Evolutionary conservation across 2,797 vertebrate genomes (phyloP).

Genomic region (Brachyalestes nurse): DNA sequence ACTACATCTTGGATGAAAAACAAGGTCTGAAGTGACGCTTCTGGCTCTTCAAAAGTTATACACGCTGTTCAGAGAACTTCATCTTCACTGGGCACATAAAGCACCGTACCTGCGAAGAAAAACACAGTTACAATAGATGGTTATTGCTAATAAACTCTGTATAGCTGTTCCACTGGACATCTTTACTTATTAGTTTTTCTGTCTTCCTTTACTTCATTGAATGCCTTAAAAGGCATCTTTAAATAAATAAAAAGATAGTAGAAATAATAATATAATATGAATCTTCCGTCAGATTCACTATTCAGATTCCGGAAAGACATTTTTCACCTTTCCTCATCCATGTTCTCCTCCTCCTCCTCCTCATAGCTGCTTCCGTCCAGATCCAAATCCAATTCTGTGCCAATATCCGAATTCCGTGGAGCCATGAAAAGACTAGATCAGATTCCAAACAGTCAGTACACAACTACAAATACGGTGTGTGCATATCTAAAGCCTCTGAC

Average conservation of each 20-base stretch:
- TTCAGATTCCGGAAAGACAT: background rate
- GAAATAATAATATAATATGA: too few species aligned
- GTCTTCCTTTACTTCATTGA: too few species aligned
- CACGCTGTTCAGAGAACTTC: constrained; percentile 3
- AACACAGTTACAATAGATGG: constrained; percentile 2
- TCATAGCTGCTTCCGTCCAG: constrained; percentile 63
- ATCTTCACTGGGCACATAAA: constrained; percentile 58
- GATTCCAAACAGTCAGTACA: background rate
- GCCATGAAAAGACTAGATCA: constrained; percentile 63
- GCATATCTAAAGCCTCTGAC: background rate
- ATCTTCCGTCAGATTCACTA: too few species aligned
- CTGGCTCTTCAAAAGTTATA: background rate
- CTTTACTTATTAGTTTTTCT: too few species aligned
- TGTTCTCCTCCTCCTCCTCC: constrained; percentile 61
- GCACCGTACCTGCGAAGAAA: constrained; percentile 55
- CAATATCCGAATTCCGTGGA: constrained; percentile 58
- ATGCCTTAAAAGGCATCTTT: too few species aligned
- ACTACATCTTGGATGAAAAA: background rate
- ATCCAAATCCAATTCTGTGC: constrained; percentile 64
- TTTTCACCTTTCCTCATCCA: constrained; percentile 64
- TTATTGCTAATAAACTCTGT: background rate
- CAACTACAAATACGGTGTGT: background rate
- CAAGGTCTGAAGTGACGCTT: too few species aligned
- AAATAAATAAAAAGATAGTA: too few species aligned
- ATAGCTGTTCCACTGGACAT: too few species aligned